Evolutionary conservation across 2,797 vertebrate genomes (phyloP).

Genomic region (Clarias laeviceps): DNA sequence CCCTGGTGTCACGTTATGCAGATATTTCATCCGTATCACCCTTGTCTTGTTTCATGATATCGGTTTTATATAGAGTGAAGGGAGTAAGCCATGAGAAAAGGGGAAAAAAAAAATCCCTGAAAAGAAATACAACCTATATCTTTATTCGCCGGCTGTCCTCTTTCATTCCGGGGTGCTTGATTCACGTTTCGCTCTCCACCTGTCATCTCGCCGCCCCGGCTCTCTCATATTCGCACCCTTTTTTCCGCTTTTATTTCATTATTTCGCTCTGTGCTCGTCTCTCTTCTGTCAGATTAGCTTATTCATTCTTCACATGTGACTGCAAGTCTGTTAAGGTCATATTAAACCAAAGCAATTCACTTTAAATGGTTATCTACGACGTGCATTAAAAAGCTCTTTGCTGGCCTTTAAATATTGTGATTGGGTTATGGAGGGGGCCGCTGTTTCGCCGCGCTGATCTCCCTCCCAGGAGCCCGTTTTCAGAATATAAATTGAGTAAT

Average conservation of each 20-base stretch:
- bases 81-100: constrained; percentile 22
- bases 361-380: constrained; percentile 85
- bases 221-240: constrained; percentile 76
- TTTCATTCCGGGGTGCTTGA: constrained; percentile 75
- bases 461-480: constrained; percentile 85
- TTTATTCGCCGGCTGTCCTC: constrained; percentile 79
- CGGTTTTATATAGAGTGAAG: constrained; percentile 42
- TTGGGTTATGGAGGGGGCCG: constrained; percentile 79
- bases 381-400: constrained; percentile 84
- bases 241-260: constrained; percentile 71
- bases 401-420: constrained; percentile 89
- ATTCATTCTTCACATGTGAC: constrained; percentile 85
- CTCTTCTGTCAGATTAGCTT: constrained; percentile 73
- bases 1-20: constrained; percentile 73
- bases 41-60: constrained; percentile 80
- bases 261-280: constrained; percentile 67
- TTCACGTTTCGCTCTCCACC: constrained; percentile 71
- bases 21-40: constrained; percentile 80
- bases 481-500: constrained; percentile 98
- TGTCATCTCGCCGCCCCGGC: constrained; percentile 69
- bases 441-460: constrained; percentile 82
- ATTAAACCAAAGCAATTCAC: constrained; percentile 83
- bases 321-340: constrained; percentile 83
- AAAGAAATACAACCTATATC: constrained; percentile 71
- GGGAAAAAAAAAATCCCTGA: constrained; percentile 44